Conservation (phyloP, 2,888 invertebrate genomes). For the Macrosoma leucophasiata region DNA sequence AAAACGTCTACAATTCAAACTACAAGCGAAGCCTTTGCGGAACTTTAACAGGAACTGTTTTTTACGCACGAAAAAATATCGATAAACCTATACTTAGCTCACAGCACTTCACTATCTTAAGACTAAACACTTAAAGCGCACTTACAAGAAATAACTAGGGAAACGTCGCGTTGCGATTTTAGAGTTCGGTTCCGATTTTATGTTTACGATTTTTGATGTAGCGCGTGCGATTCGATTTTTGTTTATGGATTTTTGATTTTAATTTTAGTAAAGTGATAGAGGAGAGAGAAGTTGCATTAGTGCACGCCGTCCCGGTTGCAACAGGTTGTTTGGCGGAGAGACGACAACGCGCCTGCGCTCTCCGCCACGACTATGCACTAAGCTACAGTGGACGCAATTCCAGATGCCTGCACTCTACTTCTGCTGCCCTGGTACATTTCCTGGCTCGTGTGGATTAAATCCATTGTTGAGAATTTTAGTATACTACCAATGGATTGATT, state of each 20-base stretch:
- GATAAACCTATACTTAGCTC: conserved; percentile 53
- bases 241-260: conserved; percentile 29
- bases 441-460: too few species aligned
- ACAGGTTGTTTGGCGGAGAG: conserved; percentile 69
- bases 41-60: conserved; percentile 41
- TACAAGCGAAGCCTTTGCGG: conserved; percentile 17
- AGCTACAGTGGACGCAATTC: conserved; percentile 49
- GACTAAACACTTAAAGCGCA: conserved; percentile 47
- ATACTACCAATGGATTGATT: too few species aligned
- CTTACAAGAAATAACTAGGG: conserved; percentile 50
- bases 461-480: too few species aligned
- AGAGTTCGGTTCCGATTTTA: background rate
- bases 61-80: conserved; percentile 24
- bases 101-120: conserved; percentile 53
- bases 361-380: conserved; percentile 41
- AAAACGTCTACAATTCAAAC: conserved; percentile 4
- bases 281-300: conserved; percentile 60
- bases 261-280: conserved; percentile 48
- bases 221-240: conserved; percentile 25
- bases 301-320: conserved; percentile 70
- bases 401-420: too few species aligned
- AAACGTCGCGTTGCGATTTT: conserved; percentile 22
- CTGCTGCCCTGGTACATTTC: too few species aligned
- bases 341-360: conserved; percentile 52
- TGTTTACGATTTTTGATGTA: conserved; percentile 4